These are phyloP conservation scores for Gorilla gorilla DNA, from an alignment of 2,113 vertebrate genomes.

Conservation along the genomic window DNA sequence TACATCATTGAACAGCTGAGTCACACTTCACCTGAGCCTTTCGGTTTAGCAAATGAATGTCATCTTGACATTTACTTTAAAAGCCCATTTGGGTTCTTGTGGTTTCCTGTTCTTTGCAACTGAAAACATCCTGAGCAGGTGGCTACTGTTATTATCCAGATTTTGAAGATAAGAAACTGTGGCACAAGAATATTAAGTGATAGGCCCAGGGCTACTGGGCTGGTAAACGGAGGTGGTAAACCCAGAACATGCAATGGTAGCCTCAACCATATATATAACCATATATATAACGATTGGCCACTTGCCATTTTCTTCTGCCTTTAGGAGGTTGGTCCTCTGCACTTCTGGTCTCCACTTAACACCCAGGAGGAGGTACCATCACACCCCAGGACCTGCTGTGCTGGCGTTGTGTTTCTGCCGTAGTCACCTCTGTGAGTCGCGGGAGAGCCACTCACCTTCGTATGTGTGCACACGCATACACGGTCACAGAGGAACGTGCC, in stretches of 20 bases:
- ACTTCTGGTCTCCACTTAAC: background rate
- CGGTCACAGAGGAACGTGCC: fast-evolving
- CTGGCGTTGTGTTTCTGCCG: fast-evolving
- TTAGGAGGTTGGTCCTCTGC: background rate
- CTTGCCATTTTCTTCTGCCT: background rate
- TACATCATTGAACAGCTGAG: background rate
- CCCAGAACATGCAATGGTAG: background rate
- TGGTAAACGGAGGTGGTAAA: background rate
- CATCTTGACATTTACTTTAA: background rate
- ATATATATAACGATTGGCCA: fast-evolving
- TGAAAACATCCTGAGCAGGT: no score
- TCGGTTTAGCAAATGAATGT: background rate
- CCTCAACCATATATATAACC: no score
- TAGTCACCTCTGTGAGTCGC: fast-evolving
- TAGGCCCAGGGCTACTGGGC: background rate
- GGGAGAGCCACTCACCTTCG: background rate
- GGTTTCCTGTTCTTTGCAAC: background rate
- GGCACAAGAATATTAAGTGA: no score
- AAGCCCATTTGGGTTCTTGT: background rate
- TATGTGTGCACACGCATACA: fast-evolving
- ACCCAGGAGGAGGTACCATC: background rate
- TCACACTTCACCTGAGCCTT: background rate
- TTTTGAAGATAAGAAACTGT: background rate
- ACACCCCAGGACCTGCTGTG: background rate
- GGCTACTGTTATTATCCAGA: background rate